Evolutionary conservation across 2,113 vertebrate species (phyloP).

Genomic region (Taxidea taxus): DNA sequence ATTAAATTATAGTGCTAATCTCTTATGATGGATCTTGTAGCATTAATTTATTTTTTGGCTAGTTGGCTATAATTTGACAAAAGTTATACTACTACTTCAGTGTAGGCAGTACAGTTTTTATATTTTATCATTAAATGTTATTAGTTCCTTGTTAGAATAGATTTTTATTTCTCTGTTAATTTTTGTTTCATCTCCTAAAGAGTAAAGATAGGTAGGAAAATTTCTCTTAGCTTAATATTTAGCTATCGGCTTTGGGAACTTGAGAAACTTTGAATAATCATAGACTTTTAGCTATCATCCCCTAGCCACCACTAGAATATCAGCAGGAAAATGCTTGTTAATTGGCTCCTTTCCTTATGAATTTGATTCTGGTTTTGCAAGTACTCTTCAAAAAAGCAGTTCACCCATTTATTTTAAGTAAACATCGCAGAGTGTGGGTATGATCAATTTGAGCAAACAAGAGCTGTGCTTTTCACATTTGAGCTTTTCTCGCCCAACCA

Average conservation of each 20-base stretch:
- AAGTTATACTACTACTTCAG: background rate
- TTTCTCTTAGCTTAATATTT: slow-evolving; percentile 22
- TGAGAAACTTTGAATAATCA: background rate
- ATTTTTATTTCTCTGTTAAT: slow-evolving; percentile 50
- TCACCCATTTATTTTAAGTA: slow-evolving; percentile 72
- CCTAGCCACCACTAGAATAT: background rate
- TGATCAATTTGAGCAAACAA: slow-evolving; percentile 51
- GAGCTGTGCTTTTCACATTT: slow-evolving; percentile 50
- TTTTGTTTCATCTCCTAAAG: slow-evolving; percentile 15
- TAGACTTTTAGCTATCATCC: background rate
- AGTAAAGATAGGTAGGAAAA: background rate
- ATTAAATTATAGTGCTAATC: slow-evolving; percentile 38
- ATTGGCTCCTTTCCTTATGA: slow-evolving; percentile 41
- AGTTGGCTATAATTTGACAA: slow-evolving; percentile 47
- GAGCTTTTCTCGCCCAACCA: slow-evolving; percentile 75
- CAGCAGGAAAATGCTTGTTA: slow-evolving; percentile 8
- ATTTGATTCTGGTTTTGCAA: slow-evolving; percentile 70
- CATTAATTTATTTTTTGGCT: slow-evolving; percentile 31
- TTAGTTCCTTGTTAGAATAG: background rate
- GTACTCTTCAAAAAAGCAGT: slow-evolving; percentile 68
- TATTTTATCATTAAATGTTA: slow-evolving; percentile 35
- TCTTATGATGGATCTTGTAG: slow-evolving; percentile 7
- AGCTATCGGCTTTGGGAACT: slow-evolving; percentile 6
- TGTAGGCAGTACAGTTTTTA: background rate
- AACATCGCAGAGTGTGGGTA: slow-evolving; percentile 21